These are phyloP conservation scores for Paralvinella palmiformis DNA, from an alignment of 1,140 invertebrate species.

Conservation along the genomic window DNA sequence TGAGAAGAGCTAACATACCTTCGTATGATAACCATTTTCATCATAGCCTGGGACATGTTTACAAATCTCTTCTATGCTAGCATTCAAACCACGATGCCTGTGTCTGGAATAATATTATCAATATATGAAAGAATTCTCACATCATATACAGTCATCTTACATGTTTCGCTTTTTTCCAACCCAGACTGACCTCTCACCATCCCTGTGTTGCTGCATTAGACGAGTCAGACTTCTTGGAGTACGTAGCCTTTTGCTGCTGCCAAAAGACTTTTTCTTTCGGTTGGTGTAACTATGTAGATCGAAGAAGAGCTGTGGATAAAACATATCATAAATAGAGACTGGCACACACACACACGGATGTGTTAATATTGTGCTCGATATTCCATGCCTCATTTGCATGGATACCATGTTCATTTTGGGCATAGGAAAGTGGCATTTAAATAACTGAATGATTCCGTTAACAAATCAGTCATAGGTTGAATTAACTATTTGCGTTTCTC, in stretches of 20 bases:
- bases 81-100: conserved; percentile 15
- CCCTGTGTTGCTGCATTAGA: conserved; percentile 12
- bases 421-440: too few relatives aligned
- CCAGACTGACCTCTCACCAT: conserved; percentile 11
- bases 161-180: background rate
- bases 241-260: background rate
- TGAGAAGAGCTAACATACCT: conserved; percentile 17
- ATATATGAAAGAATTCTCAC: background rate
- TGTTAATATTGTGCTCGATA: too few relatives aligned
- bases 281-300: too few relatives aligned
- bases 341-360: too few relatives aligned
- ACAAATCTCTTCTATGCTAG: conserved; percentile 11
- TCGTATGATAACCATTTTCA: conserved; percentile 13
- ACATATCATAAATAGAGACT: too few relatives aligned
- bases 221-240: conserved; percentile 6
- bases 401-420: too few relatives aligned
- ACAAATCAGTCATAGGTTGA: too few relatives aligned
- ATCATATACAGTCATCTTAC: background rate
- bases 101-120: conserved; percentile 1
- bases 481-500: too few relatives aligned
- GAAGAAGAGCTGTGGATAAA: too few relatives aligned
- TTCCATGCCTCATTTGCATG: too few relatives aligned
- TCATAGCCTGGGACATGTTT: conserved; percentile 8
- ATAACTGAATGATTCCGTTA: too few relatives aligned
- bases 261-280: too few relatives aligned